Evolutionary conservation across 2,797 vertebrate species (phyloP).

Genomic region (Scleropages formosus): DNA sequence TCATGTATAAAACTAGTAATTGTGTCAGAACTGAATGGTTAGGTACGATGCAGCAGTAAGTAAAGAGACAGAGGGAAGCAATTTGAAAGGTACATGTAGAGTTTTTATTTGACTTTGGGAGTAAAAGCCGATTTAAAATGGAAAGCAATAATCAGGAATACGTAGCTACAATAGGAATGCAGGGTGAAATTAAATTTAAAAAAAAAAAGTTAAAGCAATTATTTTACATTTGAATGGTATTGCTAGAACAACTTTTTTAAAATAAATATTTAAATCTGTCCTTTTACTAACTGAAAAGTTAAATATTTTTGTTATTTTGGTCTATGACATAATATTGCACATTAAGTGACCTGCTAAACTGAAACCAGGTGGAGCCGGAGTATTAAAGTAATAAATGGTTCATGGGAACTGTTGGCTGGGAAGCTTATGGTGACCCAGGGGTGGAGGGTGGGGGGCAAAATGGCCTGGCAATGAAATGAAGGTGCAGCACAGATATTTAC

Average conservation of each 20-base stretch:
- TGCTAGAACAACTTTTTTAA: conserved; percentile 75
- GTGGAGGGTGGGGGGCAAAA: no score
- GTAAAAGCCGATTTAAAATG: conserved; percentile 53
- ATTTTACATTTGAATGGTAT: conserved; percentile 72
- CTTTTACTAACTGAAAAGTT: conserved; percentile 74
- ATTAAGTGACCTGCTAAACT: conserved; percentile 67
- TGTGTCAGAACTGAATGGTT: no score
- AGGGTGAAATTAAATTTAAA: conserved; percentile 63
- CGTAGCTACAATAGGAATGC: conserved; percentile 59
- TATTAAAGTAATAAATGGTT: conserved; percentile 49
- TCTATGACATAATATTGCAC: conserved; percentile 79
- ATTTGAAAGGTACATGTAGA: conserved; percentile 58
- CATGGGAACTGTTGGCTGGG: conserved; percentile 36
- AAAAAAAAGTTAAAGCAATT: conserved; percentile 62
- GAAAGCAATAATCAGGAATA: conserved; percentile 61
- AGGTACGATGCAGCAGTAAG: conserved; percentile 14
- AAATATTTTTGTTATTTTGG: conserved; percentile 48
- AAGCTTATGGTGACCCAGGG: no score
- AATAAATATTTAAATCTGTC: conserved; percentile 81
- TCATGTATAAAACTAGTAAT: conserved; percentile 20
- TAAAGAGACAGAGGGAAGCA: background rate
- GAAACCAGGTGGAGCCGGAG: conserved; percentile 40
- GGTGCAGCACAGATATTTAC: no score
- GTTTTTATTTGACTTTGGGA: conserved; percentile 71
- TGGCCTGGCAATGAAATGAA: no score